Base-by-base conservation (phyloP, 2,113 vertebrate species). In the Pollachius pollachius region DNA sequence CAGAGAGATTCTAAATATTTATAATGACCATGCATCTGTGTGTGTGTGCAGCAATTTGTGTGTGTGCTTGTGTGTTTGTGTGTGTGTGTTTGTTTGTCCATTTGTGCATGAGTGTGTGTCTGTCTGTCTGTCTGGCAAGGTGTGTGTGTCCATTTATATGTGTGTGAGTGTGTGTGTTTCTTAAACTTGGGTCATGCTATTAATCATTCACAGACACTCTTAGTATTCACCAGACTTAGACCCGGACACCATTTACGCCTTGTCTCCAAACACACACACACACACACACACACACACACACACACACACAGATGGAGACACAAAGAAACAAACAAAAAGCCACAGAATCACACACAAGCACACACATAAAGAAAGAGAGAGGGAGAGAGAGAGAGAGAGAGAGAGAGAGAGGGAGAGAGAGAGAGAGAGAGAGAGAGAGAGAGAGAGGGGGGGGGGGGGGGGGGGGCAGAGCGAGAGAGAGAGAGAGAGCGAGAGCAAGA, bases 151-250 rank as follows among this genome's bases (percentile, higher is more conserved):
- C 37, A 41, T 41, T 41, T 41, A 41, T 48, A 9, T 48, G 41
- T 9, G 41, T 48, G 41, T 48, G 41, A 48, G 41, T 48, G 0
- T 48, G 41, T 13, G 41, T 48, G 41, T 48, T 69, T 75, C 70
- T 65, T 8, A 19, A 16, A 18, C 41, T 76, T 4, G 5, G 56
- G 62, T 61, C 18, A 27, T 21, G 67, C 37, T 77, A 85, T 86
- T 79, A 79, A 85, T 89, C 86, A 85, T 68, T 27, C 13, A 52
- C 62, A 76, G 75, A 68, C 57, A 68, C 57, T 67, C 76, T 83
- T 16, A 0, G 66, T 76, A 64, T 48, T 69, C 17, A 67, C 54
- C 16, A 57, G 71, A 69, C 72, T 79, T 54, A 64, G 67, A 71
- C 63, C 64, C 65, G 71, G 62, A 37, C 65, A 72, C 69, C 52